Conservation (phyloP, 2,797 vertebrate species). For the Scarus forsteni region DNA sequence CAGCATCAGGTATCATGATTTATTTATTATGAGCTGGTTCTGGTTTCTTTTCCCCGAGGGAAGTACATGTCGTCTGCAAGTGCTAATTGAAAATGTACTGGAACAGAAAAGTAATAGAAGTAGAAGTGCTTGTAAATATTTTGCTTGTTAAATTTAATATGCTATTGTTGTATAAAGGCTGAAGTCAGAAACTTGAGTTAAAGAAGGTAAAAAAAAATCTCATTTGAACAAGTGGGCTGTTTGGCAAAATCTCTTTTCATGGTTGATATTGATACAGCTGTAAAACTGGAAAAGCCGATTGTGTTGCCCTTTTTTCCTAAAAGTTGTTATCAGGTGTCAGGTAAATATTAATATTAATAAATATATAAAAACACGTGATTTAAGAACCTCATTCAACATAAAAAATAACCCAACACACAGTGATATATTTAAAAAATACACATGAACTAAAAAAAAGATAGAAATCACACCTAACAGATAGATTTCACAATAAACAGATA, state of each 20-base stretch:
- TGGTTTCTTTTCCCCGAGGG: constrained; percentile 24
- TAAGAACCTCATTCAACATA: no score
- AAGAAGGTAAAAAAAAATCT: constrained; percentile 32
- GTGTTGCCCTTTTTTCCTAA: constrained; percentile 45
- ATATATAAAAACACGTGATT: no score
- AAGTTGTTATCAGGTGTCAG: constrained; percentile 30
- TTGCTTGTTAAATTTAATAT: constrained; percentile 5
- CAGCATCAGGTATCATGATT: constrained; percentile 56
- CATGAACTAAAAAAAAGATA: no score
- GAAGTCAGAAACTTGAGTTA: constrained; percentile 42
- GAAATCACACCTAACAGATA: no score
- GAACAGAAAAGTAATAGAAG: constrained; percentile 16
- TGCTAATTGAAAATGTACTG: constrained; percentile 47
- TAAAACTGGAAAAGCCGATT: constrained; percentile 49
- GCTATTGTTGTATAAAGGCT: constrained; percentile 18
- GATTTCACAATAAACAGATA: no score
- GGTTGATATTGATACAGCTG: constrained; percentile 63
- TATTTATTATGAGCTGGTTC: constrained; percentile 45
- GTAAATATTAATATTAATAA: no score
- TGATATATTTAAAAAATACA: no score
- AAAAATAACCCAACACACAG: no score
- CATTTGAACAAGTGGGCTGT: constrained; percentile 30
- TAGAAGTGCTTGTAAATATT: neutral
- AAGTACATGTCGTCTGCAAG: constrained; percentile 26
- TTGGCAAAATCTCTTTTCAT: constrained; percentile 43